These are phyloP conservation scores for Apeltes quadracus DNA, from an alignment of 2,113 vertebrate species.

Conservation along the genomic window DNA sequence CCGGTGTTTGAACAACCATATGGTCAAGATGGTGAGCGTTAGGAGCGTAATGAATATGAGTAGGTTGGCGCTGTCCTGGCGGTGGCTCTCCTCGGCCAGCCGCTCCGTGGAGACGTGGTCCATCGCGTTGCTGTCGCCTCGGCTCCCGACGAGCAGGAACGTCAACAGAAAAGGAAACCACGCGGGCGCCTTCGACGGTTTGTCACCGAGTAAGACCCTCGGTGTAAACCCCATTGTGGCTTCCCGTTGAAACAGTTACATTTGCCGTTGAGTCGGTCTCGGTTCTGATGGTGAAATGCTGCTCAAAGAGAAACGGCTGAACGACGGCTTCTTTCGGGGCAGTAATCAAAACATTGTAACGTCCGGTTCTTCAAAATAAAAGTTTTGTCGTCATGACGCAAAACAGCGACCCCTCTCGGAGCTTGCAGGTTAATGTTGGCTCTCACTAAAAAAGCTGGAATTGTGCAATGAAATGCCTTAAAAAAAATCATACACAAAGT, in stretches of 20 bases:
- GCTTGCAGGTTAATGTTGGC: neutral
- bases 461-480: neutral
- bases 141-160: slow-evolving; percentile 58
- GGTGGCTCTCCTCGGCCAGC: slow-evolving; percentile 88
- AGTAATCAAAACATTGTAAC: slow-evolving; percentile 59
- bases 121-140: slow-evolving; percentile 78
- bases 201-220: slow-evolving; percentile 5
- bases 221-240: slow-evolving; percentile 40
- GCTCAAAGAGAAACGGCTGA: neutral
- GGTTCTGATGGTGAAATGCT: neutral
- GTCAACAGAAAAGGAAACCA: slow-evolving; percentile 44
- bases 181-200: slow-evolving; percentile 18
- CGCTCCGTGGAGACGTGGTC: slow-evolving; percentile 86
- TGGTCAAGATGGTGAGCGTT: slow-evolving; percentile 86
- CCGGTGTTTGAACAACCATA: slow-evolving; percentile 91
- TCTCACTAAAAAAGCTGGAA: neutral
- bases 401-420: neutral
- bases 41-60: slow-evolving; percentile 88
- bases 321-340: slow-evolving; percentile 46
- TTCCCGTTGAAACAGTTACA: slow-evolving; percentile 35
- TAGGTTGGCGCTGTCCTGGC: slow-evolving; percentile 89
- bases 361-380: slow-evolving; percentile 68
- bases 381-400: neutral
- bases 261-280: slow-evolving; percentile 26
- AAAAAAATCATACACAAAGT: neutral